phyloP scores from a whole-genome alignment of 2,888 invertebrate genomes.

The Hetaerina titia region DNA sequence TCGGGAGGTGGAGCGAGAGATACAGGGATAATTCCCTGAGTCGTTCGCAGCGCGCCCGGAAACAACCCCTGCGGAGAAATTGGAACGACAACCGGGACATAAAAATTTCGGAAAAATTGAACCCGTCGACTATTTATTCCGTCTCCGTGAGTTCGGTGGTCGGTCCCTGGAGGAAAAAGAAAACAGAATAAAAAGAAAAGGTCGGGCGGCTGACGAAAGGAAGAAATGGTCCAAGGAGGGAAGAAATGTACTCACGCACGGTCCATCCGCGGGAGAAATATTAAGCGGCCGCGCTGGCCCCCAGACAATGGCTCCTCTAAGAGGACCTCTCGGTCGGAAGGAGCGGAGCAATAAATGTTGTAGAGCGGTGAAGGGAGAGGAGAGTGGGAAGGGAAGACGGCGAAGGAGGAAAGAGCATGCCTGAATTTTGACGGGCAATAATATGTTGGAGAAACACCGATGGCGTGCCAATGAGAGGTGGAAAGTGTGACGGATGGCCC shows the following conservation, averaged over 20 bases:
- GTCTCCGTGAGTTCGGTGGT: neutral
- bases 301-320: neutral
- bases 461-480: neutral
- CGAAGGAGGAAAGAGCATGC: neutral
- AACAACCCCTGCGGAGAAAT: neutral
- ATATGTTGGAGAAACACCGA: neutral
- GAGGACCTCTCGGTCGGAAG: neutral
- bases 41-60: neutral
- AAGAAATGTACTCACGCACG: neutral
- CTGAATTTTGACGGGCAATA: neutral
- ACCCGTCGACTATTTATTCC: slow-evolving; percentile 28
- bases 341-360: neutral
- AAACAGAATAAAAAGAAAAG: neutral
- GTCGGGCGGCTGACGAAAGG: neutral
- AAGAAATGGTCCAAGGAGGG: neutral
- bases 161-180: neutral
- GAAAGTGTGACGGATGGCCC: neutral
- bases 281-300: neutral
- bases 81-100: neutral
- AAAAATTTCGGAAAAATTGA: slow-evolving; percentile 38
- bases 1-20: neutral
- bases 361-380: neutral
- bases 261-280: slow-evolving; percentile 23
- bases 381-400: neutral
- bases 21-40: neutral